These are phyloP conservation scores for Dendrocincla fuliginosa DNA, from an alignment of 2,797 vertebrate genomes.

Conservation along the genomic window DNA sequence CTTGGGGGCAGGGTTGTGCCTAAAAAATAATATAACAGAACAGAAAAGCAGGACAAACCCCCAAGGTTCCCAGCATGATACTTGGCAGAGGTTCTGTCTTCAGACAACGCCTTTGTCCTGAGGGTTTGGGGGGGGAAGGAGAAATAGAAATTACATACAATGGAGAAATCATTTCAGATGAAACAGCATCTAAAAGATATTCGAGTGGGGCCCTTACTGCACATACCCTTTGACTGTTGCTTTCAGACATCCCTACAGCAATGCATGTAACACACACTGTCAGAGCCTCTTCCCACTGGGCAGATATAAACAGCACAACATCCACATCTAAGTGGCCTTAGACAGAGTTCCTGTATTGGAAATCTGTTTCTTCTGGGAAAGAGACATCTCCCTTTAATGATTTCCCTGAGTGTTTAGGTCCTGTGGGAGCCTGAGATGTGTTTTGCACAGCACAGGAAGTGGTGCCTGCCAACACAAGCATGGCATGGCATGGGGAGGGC, in stretches of 20 bases:
- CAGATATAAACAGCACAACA: neutral
- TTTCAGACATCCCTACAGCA: neutral
- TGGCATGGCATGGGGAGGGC: neutral
- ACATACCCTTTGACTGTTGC: neutral
- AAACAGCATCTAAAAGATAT: neutral
- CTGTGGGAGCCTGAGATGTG: neutral
- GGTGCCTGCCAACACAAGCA: neutral
- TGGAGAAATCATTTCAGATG: neutral
- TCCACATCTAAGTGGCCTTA: neutral
- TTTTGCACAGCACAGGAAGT: neutral
- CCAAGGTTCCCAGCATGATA: neutral
- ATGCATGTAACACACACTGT: neutral
- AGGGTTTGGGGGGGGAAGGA: neutral
- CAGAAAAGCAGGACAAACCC: neutral
- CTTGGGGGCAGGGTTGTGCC: neutral
- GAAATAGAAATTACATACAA: neutral
- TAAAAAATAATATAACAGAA: neutral
- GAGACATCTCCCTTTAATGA: neutral
- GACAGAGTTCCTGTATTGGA: neutral
- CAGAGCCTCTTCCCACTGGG: neutral
- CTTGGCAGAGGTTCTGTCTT: neutral
- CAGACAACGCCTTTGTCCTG: neutral
- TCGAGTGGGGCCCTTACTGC: neutral
- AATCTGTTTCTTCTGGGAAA: slow-evolving; percentile 6
- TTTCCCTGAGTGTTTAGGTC: neutral